Evolutionary conservation across 35 echinoderm and acorn worm genomes (phyloP).

Genomic region (Heliocidaris tuberculata): DNA sequence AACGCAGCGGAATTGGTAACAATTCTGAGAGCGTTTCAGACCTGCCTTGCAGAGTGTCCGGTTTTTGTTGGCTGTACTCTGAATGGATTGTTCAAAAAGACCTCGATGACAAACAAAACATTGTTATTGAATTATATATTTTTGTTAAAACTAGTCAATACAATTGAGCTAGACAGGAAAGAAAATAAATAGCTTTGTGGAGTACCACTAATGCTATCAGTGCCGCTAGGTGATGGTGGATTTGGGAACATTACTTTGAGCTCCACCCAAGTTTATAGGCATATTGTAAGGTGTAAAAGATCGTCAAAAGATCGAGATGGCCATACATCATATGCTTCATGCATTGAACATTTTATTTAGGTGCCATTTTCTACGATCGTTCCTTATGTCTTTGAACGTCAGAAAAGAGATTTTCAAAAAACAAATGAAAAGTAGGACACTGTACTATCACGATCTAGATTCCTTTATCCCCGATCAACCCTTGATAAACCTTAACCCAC

Average conservation of each 20-base stretch:
- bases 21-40: neutral
- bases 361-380: neutral
- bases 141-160: neutral
- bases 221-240: neutral
- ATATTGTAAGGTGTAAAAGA: neutral
- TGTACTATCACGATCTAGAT: conserved; percentile 25
- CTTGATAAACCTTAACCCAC: neutral
- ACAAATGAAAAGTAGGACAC: neutral
- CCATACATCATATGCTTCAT: neutral
- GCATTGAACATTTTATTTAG: neutral
- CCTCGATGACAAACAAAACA: neutral
- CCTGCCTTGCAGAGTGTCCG: neutral
- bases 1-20: neutral
- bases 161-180: neutral
- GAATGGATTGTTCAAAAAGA: neutral
- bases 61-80: neutral
- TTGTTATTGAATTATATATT: neutral
- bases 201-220: neutral
- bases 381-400: neutral
- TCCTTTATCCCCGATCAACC: neutral
- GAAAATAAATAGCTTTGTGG: neutral
- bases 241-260: neutral
- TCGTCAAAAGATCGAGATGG: neutral
- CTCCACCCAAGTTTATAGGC: neutral
- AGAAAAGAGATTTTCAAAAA: neutral